Evolutionary conservation across 2,888 invertebrate species (phyloP).

Genomic region (Drosophila rellima): DNA sequence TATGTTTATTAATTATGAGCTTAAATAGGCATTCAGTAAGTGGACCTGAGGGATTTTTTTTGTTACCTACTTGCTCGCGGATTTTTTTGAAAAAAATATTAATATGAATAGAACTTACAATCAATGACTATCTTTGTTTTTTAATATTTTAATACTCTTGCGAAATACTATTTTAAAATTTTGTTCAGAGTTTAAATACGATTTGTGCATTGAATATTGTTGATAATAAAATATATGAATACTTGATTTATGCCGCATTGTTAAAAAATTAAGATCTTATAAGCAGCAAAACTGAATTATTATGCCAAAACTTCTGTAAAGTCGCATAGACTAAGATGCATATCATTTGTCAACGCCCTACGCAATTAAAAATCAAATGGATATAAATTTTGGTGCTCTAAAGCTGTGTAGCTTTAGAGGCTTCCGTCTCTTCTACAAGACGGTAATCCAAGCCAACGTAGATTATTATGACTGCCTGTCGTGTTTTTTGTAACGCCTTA

Average conservation of each 20-base stretch:
- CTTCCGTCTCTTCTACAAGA: not conserved
- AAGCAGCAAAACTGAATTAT: not conserved
- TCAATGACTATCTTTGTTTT: too few species aligned
- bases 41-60: too few species aligned
- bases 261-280: not conserved
- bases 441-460: not conserved
- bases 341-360: conserved; percentile 63
- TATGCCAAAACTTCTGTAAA: not conserved
- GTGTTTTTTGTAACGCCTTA: conserved; percentile 39
- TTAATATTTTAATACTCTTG: not conserved
- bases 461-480: not conserved
- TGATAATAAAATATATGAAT: not conserved
- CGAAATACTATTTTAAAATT: not conserved
- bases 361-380: conserved; percentile 9
- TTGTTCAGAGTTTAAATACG: not conserved
- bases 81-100: too few species aligned
- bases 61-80: not conserved
- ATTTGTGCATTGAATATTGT: not conserved
- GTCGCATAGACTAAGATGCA: not conserved
- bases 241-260: not conserved
- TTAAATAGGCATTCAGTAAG: too few species aligned
- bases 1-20: too few species aligned
- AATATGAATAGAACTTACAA: too few species aligned
- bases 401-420: conserved; percentile 23
- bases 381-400: conserved; percentile 6